These are phyloP conservation scores for Onychomys arenicola DNA, from an alignment of 2,797 vertebrate genomes.

Conservation along the genomic window DNA sequence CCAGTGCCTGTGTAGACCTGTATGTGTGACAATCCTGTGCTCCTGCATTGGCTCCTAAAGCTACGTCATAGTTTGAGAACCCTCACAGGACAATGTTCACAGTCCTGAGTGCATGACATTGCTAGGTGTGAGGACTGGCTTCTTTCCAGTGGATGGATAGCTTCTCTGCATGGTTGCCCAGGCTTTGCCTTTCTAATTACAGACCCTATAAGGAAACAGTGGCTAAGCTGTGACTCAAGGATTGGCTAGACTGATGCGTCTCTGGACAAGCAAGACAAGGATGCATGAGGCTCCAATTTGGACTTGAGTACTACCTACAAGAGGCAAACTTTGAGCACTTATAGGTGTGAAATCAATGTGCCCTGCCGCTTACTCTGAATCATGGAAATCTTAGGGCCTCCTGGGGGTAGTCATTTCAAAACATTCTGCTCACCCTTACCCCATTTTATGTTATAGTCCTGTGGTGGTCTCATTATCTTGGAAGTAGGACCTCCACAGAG, in stretches of 20 bases:
- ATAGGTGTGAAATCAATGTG: background rate
- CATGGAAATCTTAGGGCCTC: background rate
- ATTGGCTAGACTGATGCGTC: too few relatives aligned
- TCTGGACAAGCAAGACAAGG: background rate
- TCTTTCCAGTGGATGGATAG: background rate
- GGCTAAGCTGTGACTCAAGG: too few relatives aligned
- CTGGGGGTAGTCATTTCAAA: background rate
- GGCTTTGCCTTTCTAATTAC: background rate
- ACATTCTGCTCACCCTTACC: background rate
- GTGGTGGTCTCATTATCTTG: background rate
- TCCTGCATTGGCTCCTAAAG: background rate
- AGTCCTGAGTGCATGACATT: background rate
- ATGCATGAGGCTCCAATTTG: background rate
- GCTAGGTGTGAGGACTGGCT: background rate
- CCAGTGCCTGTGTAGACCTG: background rate
- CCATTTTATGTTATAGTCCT: background rate
- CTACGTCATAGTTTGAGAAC: background rate
- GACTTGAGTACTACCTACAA: background rate
- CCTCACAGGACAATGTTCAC: background rate
- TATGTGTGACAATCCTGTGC: background rate
- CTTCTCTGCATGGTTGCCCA: background rate
- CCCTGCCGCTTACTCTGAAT: background rate
- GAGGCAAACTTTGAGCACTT: background rate
- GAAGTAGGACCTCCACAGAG: background rate
- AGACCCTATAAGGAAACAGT: background rate